Conservation (phyloP, 2,113 vertebrate species). For the Microcebus ravelobensis region DNA sequence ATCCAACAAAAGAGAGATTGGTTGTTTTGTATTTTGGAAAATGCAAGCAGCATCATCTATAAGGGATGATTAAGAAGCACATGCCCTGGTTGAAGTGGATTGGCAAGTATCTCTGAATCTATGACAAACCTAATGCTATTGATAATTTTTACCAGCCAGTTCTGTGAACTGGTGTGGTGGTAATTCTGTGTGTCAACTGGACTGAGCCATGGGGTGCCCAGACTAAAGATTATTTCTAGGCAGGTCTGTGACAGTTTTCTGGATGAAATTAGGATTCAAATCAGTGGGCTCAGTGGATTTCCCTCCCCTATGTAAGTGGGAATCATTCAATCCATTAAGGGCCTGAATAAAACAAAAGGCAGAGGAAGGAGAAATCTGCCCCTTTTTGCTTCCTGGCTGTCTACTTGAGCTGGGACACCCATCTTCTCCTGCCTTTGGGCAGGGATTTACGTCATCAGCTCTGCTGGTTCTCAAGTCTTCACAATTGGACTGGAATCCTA, state of each 20-base stretch:
- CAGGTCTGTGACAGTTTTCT: not conserved
- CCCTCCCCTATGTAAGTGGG: not conserved
- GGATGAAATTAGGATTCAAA: not conserved
- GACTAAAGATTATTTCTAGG: not conserved
- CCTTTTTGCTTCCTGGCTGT: not conserved
- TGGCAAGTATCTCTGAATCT: not conserved
- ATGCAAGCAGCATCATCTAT: not conserved
- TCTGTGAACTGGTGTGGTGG: not conserved
- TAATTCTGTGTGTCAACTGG: not conserved
- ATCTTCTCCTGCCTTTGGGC: not conserved
- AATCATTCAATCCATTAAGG: too few relatives aligned
- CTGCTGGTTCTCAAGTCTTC: not conserved
- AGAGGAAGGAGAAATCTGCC: not conserved
- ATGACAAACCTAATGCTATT: not conserved
- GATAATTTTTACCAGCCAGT: not conserved
- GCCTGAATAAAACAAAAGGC: fast-evolving
- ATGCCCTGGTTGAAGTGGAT: not conserved
- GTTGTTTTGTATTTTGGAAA: not conserved
- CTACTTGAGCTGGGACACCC: not conserved
- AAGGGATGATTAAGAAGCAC: not conserved
- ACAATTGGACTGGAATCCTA: not conserved
- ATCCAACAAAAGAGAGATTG: not conserved
- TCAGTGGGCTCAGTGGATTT: not conserved
- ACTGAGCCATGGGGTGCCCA: not conserved
- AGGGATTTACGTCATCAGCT: not conserved